Base-by-base conservation (phyloP, 2,888 invertebrate species). In the Eupithecia vulgata region DNA sequence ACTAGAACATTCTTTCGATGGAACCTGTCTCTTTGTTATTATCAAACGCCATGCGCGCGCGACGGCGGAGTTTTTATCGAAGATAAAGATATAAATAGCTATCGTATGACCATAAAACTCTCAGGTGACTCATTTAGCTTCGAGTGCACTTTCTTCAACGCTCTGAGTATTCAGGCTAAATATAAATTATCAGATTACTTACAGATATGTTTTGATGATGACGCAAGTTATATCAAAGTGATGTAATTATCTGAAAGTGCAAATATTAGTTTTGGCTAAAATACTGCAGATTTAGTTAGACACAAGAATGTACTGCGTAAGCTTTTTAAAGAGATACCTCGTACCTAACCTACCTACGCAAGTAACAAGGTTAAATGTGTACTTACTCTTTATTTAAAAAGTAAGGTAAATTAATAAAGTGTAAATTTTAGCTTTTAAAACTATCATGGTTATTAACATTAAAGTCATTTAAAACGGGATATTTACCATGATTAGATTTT, bases 1-100 rank as follows among this genome's bases (percentile, higher is more conserved):
- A 37, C 74, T 78, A 48, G 77, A 80, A 77, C 67, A 65, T 77
- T 77, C 67, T 70, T 65, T 76, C 69, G 67, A 70, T 25, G 48
- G 62, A 37, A 45, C 12, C 34, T 59, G 25, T 59, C 37, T 30
- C 61, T 61, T 30, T 10, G 30, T 25, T 21, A 17, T 30, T 17
- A 30, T 61, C 34, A 61, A 34, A 61, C 34, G 17, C 1, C n/a
- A 3, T 25, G 65, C 40, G 34, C 21, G 65, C 65, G 21, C 40
- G 6, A 2, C 40, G 34, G 15, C 8, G 17, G 34, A 15, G 15
- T 8, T 34, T 34, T 61, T 61, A 61, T 61, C 61, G 61, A 57
- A 10, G 57, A 61, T 61, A 34, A 61, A 5, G 30, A 17, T 61
- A 61, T 30, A 30, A 61, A 34, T 61, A 61, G 30, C 30, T 61